These are phyloP conservation scores for Sminthopsis crassicaudata DNA, from an alignment of 2,113 vertebrate species.

Conservation along the genomic window DNA sequence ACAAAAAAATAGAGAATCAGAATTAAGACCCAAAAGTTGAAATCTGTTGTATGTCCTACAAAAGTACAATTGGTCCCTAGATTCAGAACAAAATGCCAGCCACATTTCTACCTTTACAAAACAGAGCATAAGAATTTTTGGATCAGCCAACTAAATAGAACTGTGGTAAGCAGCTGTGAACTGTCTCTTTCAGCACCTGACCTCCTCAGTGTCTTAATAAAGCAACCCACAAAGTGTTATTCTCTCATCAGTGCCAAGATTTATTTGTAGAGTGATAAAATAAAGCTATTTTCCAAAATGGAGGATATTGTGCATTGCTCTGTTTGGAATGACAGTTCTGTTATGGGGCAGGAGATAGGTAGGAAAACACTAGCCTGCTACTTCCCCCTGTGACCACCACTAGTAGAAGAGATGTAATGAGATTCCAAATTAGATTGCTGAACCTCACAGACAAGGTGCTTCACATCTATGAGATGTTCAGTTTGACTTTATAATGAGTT, in stretches of 20 bases:
- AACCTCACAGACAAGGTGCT: constrained; percentile 75
- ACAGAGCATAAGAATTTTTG: constrained; percentile 38
- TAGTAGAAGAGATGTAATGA: constrained; percentile 71
- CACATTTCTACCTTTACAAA: constrained; percentile 44
- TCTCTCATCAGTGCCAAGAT: constrained; percentile 71
- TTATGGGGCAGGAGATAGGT: constrained; percentile 68
- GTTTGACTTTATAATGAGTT: constrained; percentile 80
- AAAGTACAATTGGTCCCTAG: constrained; percentile 53
- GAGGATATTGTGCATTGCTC: constrained; percentile 49
- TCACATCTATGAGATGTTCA: constrained; percentile 74
- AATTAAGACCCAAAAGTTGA: constrained; percentile 55
- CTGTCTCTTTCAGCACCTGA: constrained; percentile 73
- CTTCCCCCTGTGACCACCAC: constrained; percentile 56
- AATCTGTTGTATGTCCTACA: constrained; percentile 11
- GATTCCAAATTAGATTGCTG: constrained; percentile 79
- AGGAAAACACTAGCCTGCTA: constrained; percentile 58
- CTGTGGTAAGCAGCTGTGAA: constrained; percentile 61
- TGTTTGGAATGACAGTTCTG: constrained; percentile 76
- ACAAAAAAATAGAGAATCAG: constrained; percentile 31
- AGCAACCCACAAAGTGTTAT: constrained; percentile 64
- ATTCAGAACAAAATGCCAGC: constrained; percentile 68
- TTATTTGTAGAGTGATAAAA: constrained; percentile 68
- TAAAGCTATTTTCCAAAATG: constrained; percentile 77
- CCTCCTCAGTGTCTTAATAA: constrained; percentile 75
- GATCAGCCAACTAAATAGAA: constrained; percentile 58